Percentiles rank a stretch among this genome's conserved stretches.
These are phyloP conservation scores for Gryllus longicercus DNA, from an alignment of 2,888 invertebrate genomes.

Conservation along the genomic window DNA sequence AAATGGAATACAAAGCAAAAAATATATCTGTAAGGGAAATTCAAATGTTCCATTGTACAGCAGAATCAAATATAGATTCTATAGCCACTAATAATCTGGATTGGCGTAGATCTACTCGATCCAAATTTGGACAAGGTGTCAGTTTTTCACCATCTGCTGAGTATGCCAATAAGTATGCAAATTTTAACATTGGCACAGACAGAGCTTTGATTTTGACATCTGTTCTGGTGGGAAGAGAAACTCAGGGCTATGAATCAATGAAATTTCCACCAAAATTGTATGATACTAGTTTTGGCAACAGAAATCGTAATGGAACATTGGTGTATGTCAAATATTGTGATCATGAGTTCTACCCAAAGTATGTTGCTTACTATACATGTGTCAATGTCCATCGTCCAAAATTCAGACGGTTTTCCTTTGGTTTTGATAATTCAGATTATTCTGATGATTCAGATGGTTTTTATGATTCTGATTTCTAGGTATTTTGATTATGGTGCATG, in stretches of 20 bases:
- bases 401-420: no score
- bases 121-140: slow-evolving; percentile 35
- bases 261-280: background rate
- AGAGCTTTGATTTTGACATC: slow-evolving; percentile 20
- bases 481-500: no score
- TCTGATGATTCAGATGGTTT: no score
- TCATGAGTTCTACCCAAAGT: background rate
- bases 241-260: background rate
- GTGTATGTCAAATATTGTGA: slow-evolving; percentile 32
- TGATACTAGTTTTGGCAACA: slow-evolving; percentile 26
- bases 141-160: slow-evolving; percentile 34
- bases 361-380: no score
- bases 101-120: slow-evolving; percentile 34
- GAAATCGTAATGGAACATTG: no score
- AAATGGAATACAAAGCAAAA: slow-evolving; percentile 32
- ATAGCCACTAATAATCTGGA: slow-evolving; percentile 33
- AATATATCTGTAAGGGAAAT: slow-evolving; percentile 25
- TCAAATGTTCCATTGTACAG: slow-evolving; percentile 34
- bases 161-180: slow-evolving; percentile 35
- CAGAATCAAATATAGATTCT: slow-evolving; percentile 23
- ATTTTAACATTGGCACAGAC: slow-evolving; percentile 19
- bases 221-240: slow-evolving; percentile 19
- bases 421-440: no score
- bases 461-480: no score
- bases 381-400: no score